Base-by-base conservation (phyloP, 1,140 invertebrate species). In the Drosophila tani region DNA sequence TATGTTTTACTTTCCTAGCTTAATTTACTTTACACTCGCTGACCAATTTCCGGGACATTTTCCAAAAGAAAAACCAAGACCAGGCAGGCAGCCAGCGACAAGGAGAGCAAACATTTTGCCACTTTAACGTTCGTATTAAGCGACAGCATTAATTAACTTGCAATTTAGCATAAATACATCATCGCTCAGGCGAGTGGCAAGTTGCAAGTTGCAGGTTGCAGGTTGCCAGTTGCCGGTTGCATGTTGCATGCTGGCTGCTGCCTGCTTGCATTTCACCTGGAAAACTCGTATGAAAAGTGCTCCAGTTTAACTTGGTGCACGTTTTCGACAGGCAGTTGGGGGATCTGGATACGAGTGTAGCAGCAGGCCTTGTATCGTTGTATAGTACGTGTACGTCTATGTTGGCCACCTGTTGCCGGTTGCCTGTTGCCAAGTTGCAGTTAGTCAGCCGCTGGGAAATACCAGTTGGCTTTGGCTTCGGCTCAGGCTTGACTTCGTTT, bases 81-180 rank as follows among this genome's bases (percentile, higher is more conserved):
- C 12, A 19, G 8, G 2, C 15, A 15, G 14, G 73, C 79, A 74
- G 75, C 41, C 46, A 53, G 17, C 40, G 81, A 73, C 58, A 63
- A 29, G 38, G 76, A 70, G 58, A 79, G 66, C 76, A 79, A 76
- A 79, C 66, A 79, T 79, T 79, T 79, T 81, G 83, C 83, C 83
- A 87, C 83, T 83, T 87, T 88, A 88, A 81, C 83, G 81, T 87
- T 83, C 62, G 80, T 81, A 87, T 88, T 87, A 77, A 76, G 75
- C 63, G 76, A 79, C 76, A 79, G 79, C 76, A 79, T 79, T 79
- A 87, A 87, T 87, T 87, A 87, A 87, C 83, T 87, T 88, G 83
- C 83, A 87, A 88, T 88, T 87, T 87, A 87, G 83, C 83, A 87
- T 87, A 88, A 87, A 87, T 88, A 87, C 83, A 87, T 87, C 83